Evolutionary conservation across 2,888 invertebrate species (phyloP), one percentile per base, ranked within the genome.

Genomic region (Campoplex nolae): DNA sequence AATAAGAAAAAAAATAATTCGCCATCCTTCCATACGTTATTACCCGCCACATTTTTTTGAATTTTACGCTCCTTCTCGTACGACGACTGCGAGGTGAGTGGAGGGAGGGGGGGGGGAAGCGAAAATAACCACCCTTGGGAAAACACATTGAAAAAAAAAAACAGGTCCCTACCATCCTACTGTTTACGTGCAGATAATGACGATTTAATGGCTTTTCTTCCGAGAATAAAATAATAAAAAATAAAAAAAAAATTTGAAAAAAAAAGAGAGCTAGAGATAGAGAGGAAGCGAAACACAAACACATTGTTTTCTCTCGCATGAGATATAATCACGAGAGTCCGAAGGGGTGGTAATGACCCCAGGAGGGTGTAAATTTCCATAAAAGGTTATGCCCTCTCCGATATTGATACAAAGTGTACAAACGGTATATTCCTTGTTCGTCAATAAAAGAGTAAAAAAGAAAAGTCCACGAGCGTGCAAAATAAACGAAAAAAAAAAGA

Each of bases 121-220:
- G 67, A 38, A 67, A 38, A 67, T 67, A 67, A 42, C 68, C 42
- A 68, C 58, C 58, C 58, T 28, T 11, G 58, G 58, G 28, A 58
- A 58, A 58, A 58, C 58, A 58, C 58, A 58, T 58, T 58, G 58
- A 32, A 58, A 58, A 38, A 58, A 38, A 35, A 38, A 32, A 32
- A 67, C 38, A 67, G 38, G n/a, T 38, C 67, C 38, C 38, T 67
- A 13, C 38, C 38, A 67, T 35, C 38, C 67, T 9, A 73, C 16
- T 51, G 54, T 73, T 51, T 48, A 48, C 32, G 73, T 73, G 48
- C 51, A 54, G 73, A 51, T 73, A 73, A 73, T 51, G 48, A 73
- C 73, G 51, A 73, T 73, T 73, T 73, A 51, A 73, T 73, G 73
- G 48, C 48, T 73, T 73, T 51, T 51, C 73, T 73, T 51, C 51